phyloP scores from a whole-genome alignment of 2,113 vertebrate genomes.

The Ceuthmochares aereus region DNA sequence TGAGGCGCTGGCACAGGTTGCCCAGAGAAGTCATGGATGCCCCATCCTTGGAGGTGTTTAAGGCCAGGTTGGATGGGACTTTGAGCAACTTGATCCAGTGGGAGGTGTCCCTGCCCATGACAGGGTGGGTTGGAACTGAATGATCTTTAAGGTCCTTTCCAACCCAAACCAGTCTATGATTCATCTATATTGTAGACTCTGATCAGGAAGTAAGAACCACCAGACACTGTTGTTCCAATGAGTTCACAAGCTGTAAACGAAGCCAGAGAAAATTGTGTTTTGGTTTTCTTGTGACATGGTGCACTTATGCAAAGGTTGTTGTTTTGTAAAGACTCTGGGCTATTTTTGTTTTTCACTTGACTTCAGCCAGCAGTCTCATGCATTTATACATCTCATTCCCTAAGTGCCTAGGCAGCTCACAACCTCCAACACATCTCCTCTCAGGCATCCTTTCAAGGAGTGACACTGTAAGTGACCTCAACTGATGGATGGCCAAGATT shows the following conservation, averaged over 20 bases:
- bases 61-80: too few relatives aligned
- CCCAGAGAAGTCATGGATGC: too few relatives aligned
- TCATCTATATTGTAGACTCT: background rate
- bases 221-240: background rate
- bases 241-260: background rate
- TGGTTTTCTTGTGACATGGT: background rate
- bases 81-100: too few relatives aligned
- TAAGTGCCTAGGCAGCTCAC: background rate
- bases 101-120: too few relatives aligned
- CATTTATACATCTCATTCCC: slow-evolving; percentile 7
- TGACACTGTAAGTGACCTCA: background rate
- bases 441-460: background rate
- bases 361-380: background rate
- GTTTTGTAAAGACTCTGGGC: background rate
- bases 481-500: background rate
- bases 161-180: too few relatives aligned
- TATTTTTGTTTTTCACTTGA: background rate
- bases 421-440: background rate
- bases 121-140: too few relatives aligned
- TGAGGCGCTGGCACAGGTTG: too few relatives aligned
- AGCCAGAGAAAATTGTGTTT: background rate
- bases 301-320: background rate
- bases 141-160: too few relatives aligned
- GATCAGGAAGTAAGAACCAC: background rate
- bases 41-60: too few relatives aligned